Evolutionary conservation across 2,797 vertebrate genomes (phyloP), one percentile per base, ranked within the genome.

Genomic region (Pampus argenteus): DNA sequence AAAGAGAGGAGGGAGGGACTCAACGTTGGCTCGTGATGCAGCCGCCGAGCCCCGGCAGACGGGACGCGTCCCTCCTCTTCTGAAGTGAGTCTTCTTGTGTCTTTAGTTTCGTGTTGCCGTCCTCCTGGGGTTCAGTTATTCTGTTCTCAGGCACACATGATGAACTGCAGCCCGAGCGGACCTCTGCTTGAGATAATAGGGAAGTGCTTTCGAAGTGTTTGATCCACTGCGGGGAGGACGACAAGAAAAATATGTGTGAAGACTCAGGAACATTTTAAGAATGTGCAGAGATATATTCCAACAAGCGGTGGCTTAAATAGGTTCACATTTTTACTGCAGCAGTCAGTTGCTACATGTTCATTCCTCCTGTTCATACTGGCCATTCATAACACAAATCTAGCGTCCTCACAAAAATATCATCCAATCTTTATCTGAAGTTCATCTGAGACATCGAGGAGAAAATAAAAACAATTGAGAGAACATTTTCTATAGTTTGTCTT

Each of bases 131-230:
- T 69, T 74, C 71, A 67, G 76, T 80, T 68, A 20, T 59, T 85
- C 74, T 76, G 74, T 64, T 86, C 73, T 86, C 50, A 56, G 90
- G 88, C 85, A 86, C 90, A 74, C 74, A 57, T 68, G 83, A 85
- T 86, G 83, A 88, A 77, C 80, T 84, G 83, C 83, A 88, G 84
- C 88, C 83, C 58, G 77, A 74, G 70, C 85, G 75, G 84, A 90
- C 83, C 77, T 86, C 89, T 83, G 87, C 82, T 89, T 58, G 81
- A 89, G 38, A 79, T 83, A 79, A 78, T 60, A 76, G 88, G 89
- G 91, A 93, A 93, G 92, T 93, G 91, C 92, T 93, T 92, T 92
- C 82, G 83, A 81, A 86, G 86, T 65, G 85, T 90, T 85, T 79
- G 80, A 85, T 87, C 90, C 87, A 71, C 92, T 93, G 89, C 36